Base-by-base conservation (phyloP, 2,113 vertebrate species). In the Ploceus nigricollis region DNA sequence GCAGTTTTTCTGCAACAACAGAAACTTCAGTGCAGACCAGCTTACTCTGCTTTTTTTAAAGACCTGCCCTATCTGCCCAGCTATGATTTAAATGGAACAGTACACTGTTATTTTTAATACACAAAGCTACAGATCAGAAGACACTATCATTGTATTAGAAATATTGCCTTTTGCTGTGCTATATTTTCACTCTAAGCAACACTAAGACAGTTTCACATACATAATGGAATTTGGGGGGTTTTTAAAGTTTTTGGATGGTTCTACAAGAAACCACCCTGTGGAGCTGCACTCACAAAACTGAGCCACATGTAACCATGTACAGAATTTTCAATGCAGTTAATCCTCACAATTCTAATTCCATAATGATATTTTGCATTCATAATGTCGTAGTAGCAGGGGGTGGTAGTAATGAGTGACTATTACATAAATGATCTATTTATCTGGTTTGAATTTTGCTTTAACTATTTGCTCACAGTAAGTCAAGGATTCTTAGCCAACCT, bases 361-460 rank as follows among this genome's bases (percentile, higher is more conserved):
- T 75, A 66, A 87, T 23, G 8, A 44, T 66, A 81, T 54, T 89
- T 68, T 75, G 17, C 47, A 40, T 87, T 78, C 22, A n/a, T 78
- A 70, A 75, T 51, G 18, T 82, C 44, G 40, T 48, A 75, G 65
- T 79, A 76, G 53, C 50, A 94, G 81, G 57, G 44, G 53, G 44
- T 71, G 51, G 57, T 54, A 66, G 57, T 73, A 61, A 48, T 84
- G 60, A 82, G 20, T 79, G 65, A 84, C 11, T 60, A 64, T 75
- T 87, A 56, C 63, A 72, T 40, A 33, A 93, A 76, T 45, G 25
- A 93, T 64, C 17, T 57, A 69, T 95, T 95, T 94, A 45, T 72
- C 73, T 85, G 82, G 48, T 91, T 94, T 87, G 42, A 94, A 82
- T 94, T 96, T 93, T 76, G 10, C 15, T 71, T 93, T 93, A 93